Evolutionary conservation across 2,888 invertebrate genomes (phyloP).

Genomic region (Thereva nobilitata): DNA sequence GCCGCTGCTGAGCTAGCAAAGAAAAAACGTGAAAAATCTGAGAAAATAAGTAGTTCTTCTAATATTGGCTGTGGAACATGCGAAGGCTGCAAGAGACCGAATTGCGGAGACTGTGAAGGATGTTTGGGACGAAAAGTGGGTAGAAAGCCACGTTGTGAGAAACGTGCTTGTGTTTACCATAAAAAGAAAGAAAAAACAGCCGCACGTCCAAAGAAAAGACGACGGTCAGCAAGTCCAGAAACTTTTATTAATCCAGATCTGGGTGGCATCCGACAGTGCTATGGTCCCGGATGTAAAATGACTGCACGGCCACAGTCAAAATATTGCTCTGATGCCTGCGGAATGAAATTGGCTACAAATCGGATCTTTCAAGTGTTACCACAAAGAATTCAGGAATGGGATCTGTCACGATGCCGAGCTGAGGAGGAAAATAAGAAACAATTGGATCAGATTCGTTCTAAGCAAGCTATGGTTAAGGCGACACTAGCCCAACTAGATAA

Average conservation of each 20-base stretch:
- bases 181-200: constrained; percentile 48
- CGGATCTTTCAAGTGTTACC: constrained; percentile 86
- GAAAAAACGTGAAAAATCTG: constrained; percentile 44
- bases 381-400: constrained; percentile 92
- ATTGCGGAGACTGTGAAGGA: constrained; percentile 55
- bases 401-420: constrained; percentile 80
- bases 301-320: constrained; percentile 81
- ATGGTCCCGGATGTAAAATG: constrained; percentile 84
- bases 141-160: constrained; percentile 61
- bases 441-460: constrained; percentile 74
- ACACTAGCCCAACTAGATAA: constrained; percentile 80
- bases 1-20: constrained; percentile 16
- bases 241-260: constrained; percentile 60
- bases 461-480: constrained; percentile 76
- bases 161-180: constrained; percentile 59
- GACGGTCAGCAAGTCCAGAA: constrained; percentile 52
- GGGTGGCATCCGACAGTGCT: constrained; percentile 78
- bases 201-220: constrained; percentile 48
- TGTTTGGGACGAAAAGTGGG: constrained; percentile 52
- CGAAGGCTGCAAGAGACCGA: constrained; percentile 65
- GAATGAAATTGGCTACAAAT: constrained; percentile 82
- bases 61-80: constrained; percentile 71
- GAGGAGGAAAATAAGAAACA: constrained; percentile 78
- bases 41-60: constrained; percentile 50
- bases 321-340: constrained; percentile 93